Evolutionary conservation across 2,113 vertebrate genomes (phyloP).

Genomic region (Axis porcinus): DNA sequence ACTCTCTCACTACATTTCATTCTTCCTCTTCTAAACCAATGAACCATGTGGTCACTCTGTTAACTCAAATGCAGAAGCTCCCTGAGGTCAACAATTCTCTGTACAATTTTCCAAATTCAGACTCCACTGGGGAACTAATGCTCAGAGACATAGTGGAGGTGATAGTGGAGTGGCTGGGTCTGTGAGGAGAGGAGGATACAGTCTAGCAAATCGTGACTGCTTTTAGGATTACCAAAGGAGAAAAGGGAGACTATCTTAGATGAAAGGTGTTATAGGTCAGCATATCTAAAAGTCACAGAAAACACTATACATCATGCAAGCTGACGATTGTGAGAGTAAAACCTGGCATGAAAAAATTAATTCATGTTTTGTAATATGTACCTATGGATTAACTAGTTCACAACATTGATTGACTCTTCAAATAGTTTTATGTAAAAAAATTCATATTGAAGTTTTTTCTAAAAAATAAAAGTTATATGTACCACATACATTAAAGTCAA

Average conservation of each 20-base stretch:
- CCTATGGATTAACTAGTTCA: neutral
- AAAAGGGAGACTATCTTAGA: neutral
- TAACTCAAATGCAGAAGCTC: neutral
- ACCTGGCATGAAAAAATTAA: neutral
- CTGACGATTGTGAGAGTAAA: neutral
- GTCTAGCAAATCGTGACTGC: neutral
- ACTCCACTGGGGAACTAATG: neutral
- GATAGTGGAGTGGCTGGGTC: neutral
- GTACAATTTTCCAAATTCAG: neutral
- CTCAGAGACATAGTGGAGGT: neutral
- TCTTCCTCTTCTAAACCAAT: neutral
- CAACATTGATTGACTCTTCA: neutral
- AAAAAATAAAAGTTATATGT: neutral
- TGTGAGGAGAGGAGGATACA: neutral
- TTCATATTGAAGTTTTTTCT: neutral
- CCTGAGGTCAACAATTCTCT: neutral
- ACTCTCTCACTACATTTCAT: neutral
- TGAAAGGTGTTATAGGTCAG: neutral
- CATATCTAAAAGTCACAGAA: neutral
- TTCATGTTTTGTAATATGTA: neutral
- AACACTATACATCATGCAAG: neutral
- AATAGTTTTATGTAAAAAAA: neutral
- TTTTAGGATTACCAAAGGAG: neutral
- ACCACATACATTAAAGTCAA: neutral
- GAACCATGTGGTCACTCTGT: neutral